Evolutionary conservation across 2,888 invertebrate genomes (phyloP).

Genomic region (Tetragnatha montana): DNA sequence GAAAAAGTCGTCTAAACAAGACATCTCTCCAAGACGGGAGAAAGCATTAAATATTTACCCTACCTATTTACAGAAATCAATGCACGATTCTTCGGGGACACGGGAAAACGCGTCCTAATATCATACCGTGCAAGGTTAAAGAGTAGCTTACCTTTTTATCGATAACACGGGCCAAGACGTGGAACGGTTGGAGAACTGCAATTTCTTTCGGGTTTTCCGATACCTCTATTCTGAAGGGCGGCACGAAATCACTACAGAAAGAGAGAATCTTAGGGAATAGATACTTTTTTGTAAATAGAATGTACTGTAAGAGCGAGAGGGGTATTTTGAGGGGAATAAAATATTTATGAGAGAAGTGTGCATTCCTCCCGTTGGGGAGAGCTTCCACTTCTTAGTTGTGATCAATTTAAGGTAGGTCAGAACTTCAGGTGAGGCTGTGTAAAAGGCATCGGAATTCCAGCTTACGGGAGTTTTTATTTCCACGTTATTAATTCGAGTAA

Average conservation of each 20-base stretch:
- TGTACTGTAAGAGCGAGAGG: neutral
- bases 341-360: neutral
- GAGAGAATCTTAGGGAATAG: neutral
- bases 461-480: no score
- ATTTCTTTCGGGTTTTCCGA: conserved; percentile 7
- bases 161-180: neutral
- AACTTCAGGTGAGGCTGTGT: no score
- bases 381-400: neutral
- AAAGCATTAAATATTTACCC: neutral
- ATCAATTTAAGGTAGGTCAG: neutral
- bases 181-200: conserved; percentile 26
- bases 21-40: neutral
- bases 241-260: conserved; percentile 10
- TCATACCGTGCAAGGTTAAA: neutral
- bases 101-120: neutral
- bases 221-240: conserved; percentile 6
- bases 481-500: no score
- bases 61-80: conserved; percentile 1
- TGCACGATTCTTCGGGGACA: neutral
- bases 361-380: neutral
- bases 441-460: no score
- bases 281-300: neutral
- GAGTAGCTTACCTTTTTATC: conserved; percentile 30
- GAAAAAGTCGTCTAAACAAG: neutral
- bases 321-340: neutral